Percentiles rank a stretch among this genome's conserved stretches.
Evolutionary conservation across 2,888 invertebrate genomes (phyloP).

Genomic region (Stictocephala bisonia): DNA sequence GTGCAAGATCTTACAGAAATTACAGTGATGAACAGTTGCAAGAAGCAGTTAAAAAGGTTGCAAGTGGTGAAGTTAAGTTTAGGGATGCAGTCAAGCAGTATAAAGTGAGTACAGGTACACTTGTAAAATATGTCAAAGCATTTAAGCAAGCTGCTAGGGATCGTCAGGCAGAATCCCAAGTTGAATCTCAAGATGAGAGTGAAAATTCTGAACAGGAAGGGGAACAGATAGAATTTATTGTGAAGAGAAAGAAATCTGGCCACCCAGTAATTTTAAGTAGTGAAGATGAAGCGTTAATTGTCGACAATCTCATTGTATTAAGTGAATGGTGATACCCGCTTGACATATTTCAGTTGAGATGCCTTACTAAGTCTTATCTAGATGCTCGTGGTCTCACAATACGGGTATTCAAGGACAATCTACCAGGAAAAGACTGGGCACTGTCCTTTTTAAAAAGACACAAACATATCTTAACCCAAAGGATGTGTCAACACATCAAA

Average conservation of each 20-base stretch:
- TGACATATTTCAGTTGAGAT: background rate
- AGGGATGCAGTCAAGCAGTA: background rate
- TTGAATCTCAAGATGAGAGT: conserved; percentile 5
- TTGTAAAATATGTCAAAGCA: conserved; percentile 10
- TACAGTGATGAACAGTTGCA: conserved; percentile 13
- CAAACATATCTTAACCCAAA: too few relatives aligned
- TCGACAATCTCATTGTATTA: background rate
- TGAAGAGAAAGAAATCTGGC: conserved; percentile 6
- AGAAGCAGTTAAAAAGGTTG: conserved; percentile 1
- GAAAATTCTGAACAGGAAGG: background rate
- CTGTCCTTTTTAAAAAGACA: too few relatives aligned
- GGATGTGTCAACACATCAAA: too few relatives aligned
- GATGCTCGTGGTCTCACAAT: conserved; percentile 16
- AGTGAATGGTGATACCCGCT: conserved; percentile 19
- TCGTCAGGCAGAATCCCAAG: conserved; percentile 7
- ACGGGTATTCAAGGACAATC: conserved; percentile 2
- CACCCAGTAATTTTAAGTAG: conserved; percentile 1
- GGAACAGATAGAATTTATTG: conserved; percentile 1
- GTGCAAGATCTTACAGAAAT: background rate
- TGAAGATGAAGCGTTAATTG: conserved; percentile 21
- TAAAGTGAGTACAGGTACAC: conserved; percentile 14
- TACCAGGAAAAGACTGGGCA: conserved; percentile 20
- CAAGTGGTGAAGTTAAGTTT: conserved; percentile 23
- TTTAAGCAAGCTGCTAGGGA: background rate
- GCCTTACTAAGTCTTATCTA: background rate